A percentile compares a stretch with the other conserved stretches of the same genome.
phyloP scores from a whole-genome alignment of 64 coral and sea anemone genomes.

The Orbicella faveolata region DNA sequence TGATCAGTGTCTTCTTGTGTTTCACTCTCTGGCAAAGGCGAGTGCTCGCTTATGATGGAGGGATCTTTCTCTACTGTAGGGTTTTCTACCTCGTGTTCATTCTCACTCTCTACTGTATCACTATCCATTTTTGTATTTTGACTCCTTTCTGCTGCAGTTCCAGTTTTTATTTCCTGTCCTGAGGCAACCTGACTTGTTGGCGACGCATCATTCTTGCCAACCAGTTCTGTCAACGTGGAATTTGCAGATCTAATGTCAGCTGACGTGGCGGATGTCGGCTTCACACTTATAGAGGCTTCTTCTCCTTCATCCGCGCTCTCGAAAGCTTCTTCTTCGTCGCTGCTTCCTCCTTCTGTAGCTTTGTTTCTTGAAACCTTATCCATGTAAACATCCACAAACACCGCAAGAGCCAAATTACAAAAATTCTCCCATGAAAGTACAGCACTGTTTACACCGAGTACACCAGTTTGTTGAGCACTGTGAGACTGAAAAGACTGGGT shows the following conservation, averaged over 20 bases:
- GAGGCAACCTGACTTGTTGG: not conserved
- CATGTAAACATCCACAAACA: not conserved
- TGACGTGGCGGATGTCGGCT: constrained; percentile 82
- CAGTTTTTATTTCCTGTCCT: not conserved
- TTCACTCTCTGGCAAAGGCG: not conserved
- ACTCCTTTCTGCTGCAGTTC: not conserved
- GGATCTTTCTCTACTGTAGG: not conserved
- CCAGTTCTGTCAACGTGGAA: constrained; percentile 70
- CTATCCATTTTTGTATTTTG: not conserved
- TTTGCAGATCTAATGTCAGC: constrained; percentile 43
- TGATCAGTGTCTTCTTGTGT: not conserved
- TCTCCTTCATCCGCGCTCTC: constrained; percentile 99
- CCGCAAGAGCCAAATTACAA: not conserved
- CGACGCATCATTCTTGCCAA: constrained; percentile 9
- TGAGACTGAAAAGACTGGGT: constrained; percentile 6
- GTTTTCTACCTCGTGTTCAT: not conserved
- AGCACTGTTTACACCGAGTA: not conserved
- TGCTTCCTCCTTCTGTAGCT: constrained; percentile 39
- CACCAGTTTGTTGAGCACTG: not conserved
- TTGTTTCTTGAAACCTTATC: not conserved
- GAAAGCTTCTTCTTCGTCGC: constrained; percentile 93
- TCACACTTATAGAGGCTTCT: constrained; percentile 28
- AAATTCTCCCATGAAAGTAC: not conserved
- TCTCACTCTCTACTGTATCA: not conserved
- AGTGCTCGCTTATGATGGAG: not conserved